A percentile compares a stretch with the other conserved stretches of the same genome.
These are phyloP conservation scores for Loriculus beryllinus DNA, from an alignment of 2,797 vertebrate species.

Conservation along the genomic window DNA sequence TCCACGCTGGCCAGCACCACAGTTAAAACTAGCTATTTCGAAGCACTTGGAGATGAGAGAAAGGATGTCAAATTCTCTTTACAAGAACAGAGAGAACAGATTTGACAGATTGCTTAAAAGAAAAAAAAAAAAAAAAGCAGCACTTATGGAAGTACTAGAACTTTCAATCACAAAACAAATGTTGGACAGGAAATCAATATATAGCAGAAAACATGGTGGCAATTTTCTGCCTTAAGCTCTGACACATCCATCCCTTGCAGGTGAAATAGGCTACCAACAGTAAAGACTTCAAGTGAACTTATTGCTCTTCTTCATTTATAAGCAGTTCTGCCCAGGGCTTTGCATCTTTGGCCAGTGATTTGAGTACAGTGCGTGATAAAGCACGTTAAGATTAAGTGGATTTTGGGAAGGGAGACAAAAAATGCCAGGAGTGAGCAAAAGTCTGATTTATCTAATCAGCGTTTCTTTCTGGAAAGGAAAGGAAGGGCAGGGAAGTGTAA, in stretches of 20 bases:
- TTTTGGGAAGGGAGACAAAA: not conserved
- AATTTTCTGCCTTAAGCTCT: not conserved
- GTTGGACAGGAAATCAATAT: not conserved
- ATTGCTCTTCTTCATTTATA: not conserved
- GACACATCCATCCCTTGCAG: not conserved
- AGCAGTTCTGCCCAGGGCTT: not conserved
- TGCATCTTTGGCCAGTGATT: not conserved
- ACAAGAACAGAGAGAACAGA: conserved; percentile 12
- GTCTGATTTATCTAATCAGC: not conserved
- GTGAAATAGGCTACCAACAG: not conserved
- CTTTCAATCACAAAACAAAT: conserved; percentile 17
- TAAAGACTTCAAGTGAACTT: not conserved
- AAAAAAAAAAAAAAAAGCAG: not conserved
- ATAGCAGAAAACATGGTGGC: not conserved
- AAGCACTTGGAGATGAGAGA: conserved; percentile 16
- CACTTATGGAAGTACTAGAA: conserved; percentile 15
- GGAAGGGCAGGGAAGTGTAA: not conserved
- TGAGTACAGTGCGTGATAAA: not conserved
- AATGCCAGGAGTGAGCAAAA: not conserved
- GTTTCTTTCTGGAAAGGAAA: not conserved
- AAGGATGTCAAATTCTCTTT: conserved; percentile 4
- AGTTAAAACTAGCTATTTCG: conserved; percentile 30
- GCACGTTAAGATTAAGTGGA: not conserved
- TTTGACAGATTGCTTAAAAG: conserved; percentile 46
- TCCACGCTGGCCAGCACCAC: not conserved